phyloP scores from a whole-genome alignment of 2,888 invertebrate species.

The Andrena bucephala region DNA sequence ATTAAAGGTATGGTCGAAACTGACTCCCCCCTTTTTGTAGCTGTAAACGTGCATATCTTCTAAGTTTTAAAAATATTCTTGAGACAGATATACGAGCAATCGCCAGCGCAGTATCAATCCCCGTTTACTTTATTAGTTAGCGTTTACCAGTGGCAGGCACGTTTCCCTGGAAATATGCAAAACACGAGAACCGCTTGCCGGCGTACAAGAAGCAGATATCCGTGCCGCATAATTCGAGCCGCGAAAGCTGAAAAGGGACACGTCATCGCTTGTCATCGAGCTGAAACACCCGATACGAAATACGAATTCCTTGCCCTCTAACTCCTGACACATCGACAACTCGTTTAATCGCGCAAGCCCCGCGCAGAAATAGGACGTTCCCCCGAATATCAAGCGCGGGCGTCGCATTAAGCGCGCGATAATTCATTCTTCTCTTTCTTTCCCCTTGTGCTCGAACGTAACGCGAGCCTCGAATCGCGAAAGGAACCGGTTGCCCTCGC shows the following conservation, averaged over 20 bases:
- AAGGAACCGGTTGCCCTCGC: conserved; percentile 45
- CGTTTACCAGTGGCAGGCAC: background rate
- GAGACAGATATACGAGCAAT: conserved; percentile 30
- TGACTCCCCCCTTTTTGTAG: too few species aligned
- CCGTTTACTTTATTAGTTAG: conserved; percentile 1
- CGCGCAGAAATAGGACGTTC: conserved; percentile 41
- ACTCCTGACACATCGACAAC: conserved; percentile 55
- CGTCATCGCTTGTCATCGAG: conserved; percentile 65
- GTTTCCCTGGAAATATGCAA: conserved; percentile 15
- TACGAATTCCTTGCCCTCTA: conserved; percentile 58
- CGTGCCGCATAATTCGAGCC: conserved; percentile 29
- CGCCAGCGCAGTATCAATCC: conserved; percentile 12
- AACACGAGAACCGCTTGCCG: conserved; percentile 5
- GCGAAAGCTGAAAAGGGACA: conserved; percentile 41
- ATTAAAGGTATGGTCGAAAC: too few species aligned
- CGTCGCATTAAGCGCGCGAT: conserved; percentile 30
- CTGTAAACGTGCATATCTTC: too few species aligned
- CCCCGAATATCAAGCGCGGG: conserved; percentile 21
- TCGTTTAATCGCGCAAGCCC: conserved; percentile 46
- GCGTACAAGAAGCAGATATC: conserved; percentile 40
- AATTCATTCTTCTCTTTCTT: background rate
- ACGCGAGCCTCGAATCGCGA: conserved; percentile 18
- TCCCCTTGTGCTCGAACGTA: background rate
- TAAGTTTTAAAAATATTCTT: background rate
- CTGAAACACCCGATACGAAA: conserved; percentile 73